Percentiles rank a stretch among this genome's conserved stretches.
phyloP scores from a whole-genome alignment of 1,140 invertebrate species.

The Pogonomyrmex barbatus region DNA sequence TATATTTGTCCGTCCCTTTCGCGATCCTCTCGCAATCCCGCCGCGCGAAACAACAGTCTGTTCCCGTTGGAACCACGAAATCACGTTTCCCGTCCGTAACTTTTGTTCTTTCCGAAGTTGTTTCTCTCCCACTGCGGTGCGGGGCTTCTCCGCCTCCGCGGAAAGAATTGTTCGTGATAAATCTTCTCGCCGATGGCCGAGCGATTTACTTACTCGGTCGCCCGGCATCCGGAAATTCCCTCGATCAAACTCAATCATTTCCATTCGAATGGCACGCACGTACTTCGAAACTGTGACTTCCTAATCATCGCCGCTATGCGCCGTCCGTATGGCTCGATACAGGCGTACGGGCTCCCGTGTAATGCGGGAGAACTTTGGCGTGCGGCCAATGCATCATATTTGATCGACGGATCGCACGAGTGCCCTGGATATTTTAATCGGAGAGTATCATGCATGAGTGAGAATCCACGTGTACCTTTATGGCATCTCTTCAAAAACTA shows the following conservation, averaged over 20 bases:
- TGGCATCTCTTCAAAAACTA: not conserved
- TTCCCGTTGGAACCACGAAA: slow-evolving; percentile 75
- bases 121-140: slow-evolving; percentile 29
- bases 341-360: slow-evolving; percentile 24
- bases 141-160: slow-evolving; percentile 17
- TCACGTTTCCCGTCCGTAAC: slow-evolving; percentile 76
- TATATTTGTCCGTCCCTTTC: slow-evolving; percentile 54
- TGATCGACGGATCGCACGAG: slow-evolving; percentile 60
- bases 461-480: slow-evolving; percentile 38
- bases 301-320: slow-evolving; percentile 50
- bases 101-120: slow-evolving; percentile 76
- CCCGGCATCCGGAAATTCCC: slow-evolving; percentile 61
- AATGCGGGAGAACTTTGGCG: slow-evolving; percentile 55
- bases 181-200: slow-evolving; percentile 69
- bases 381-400: slow-evolving; percentile 58
- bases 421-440: slow-evolving; percentile 54
- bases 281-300: slow-evolving; percentile 64
- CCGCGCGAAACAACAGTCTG: slow-evolving; percentile 69
- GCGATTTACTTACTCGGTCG: slow-evolving; percentile 75
- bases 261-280: slow-evolving; percentile 66
- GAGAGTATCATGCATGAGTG: slow-evolving; percentile 12
- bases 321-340: slow-evolving; percentile 34
- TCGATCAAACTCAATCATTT: slow-evolving; percentile 76
- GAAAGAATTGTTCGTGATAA: slow-evolving; percentile 74
- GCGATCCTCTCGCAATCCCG: not conserved